A percentile compares a stretch with the other conserved stretches of the same genome.
Evolutionary conservation across 2,797 vertebrate species (phyloP).

Genomic region (Onychomys torridus): DNA sequence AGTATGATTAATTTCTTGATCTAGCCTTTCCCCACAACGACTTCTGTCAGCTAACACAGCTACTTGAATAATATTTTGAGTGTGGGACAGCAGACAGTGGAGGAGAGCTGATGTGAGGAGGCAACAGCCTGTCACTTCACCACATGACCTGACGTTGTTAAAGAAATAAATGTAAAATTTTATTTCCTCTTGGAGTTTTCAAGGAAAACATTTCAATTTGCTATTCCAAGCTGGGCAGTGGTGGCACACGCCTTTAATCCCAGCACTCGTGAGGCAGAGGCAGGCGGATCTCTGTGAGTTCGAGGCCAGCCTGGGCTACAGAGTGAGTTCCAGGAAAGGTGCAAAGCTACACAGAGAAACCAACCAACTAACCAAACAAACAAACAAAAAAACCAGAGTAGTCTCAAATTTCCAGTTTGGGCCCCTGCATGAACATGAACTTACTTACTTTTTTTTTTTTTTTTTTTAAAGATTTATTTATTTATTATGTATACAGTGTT

Average conservation of each 20-base stretch:
- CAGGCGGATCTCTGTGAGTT: no score
- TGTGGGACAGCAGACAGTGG: background rate
- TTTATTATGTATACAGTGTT: no score
- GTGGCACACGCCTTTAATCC: no score
- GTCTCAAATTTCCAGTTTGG: no score
- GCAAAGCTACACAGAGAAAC: no score
- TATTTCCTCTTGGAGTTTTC: background rate
- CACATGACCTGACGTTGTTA: background rate
- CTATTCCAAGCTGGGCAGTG: background rate
- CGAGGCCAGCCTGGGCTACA: no score
- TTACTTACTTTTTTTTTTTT: background rate
- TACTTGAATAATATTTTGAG: background rate
- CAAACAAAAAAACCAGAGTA: no score
- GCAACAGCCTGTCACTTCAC: background rate
- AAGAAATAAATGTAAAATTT: background rate
- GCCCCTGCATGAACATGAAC: background rate
- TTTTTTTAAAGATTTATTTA: no score
- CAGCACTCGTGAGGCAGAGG: no score
- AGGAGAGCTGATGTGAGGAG: rapidly evolving
- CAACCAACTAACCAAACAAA: no score
- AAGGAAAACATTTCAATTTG: background rate
- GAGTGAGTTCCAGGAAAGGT: no score
- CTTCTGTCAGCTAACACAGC: background rate
- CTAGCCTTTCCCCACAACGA: background rate
- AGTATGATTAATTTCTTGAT: background rate